These are phyloP conservation scores for Tragelaphus scriptus DNA, from an alignment of 2,113 vertebrate genomes.

Conservation along the genomic window DNA sequence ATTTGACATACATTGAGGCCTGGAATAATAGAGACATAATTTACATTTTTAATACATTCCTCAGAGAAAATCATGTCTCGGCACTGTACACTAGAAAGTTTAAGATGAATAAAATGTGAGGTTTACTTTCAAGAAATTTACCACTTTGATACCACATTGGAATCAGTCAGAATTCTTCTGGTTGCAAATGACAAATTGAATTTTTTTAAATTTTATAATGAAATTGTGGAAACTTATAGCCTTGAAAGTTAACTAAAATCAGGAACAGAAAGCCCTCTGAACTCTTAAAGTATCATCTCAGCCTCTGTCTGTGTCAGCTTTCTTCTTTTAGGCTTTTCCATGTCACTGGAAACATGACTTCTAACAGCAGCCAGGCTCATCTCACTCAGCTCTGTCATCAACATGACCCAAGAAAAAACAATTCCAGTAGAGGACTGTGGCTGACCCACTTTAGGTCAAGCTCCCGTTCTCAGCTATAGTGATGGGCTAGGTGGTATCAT, in stretches of 20 bases:
- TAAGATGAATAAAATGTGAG: background rate
- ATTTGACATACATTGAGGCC: background rate
- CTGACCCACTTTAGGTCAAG: background rate
- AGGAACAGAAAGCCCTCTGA: background rate
- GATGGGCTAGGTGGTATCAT: background rate
- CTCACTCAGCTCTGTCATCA: background rate
- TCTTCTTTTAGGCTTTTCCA: background rate
- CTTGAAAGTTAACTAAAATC: background rate
- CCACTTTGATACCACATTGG: background rate
- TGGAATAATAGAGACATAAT: background rate
- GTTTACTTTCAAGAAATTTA: conserved; percentile 2
- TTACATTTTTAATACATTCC: conserved; percentile 21
- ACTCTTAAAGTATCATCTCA: background rate
- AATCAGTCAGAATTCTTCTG: conserved; percentile 6
- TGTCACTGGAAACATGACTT: background rate
- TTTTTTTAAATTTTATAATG: background rate
- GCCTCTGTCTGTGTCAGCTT: background rate
- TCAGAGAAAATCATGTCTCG: background rate
- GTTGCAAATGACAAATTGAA: background rate
- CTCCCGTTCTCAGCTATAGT: background rate
- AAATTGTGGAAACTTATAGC: background rate
- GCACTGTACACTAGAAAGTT: background rate
- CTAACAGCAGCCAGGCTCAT: background rate
- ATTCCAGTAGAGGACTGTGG: background rate
- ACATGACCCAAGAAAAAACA: background rate